Evolutionary conservation across 2,888 invertebrate species (phyloP).

Genomic region (Alloscopus bannaensis): DNA sequence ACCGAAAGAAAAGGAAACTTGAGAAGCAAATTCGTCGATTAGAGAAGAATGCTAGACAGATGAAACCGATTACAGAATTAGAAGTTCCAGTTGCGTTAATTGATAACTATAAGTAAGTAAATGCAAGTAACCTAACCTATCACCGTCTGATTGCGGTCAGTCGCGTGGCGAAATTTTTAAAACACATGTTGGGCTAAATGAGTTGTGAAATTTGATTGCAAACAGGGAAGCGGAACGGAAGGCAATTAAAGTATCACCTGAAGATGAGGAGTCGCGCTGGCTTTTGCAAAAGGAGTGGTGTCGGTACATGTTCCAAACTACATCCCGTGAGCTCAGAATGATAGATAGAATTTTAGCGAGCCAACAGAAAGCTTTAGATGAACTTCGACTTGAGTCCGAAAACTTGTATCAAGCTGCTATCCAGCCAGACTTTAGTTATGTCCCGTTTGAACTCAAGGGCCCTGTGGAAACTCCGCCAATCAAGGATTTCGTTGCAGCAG

Average conservation of each 20-base stretch:
- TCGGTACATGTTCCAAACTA: slow-evolving; percentile 81
- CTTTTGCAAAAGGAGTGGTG: slow-evolving; percentile 86
- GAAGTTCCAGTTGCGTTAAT: slow-evolving; percentile 83
- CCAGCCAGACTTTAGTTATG: slow-evolving; percentile 83
- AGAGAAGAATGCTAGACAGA: slow-evolving; percentile 86
- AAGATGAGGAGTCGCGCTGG: slow-evolving; percentile 81
- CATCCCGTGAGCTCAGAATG: slow-evolving; percentile 81
- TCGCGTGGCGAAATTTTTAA: neutral
- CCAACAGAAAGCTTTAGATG: slow-evolving; percentile 87
- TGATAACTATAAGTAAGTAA: slow-evolving; percentile 81
- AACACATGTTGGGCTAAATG: slow-evolving; percentile 6
- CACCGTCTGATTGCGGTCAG: neutral
- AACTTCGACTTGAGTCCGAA: slow-evolving; percentile 87
- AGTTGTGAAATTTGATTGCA: slow-evolving; percentile 41
- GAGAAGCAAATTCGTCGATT: slow-evolving; percentile 91
- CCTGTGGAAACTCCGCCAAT: slow-evolving; percentile 91
- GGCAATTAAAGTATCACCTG: slow-evolving; percentile 77
- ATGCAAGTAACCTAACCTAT: neutral
- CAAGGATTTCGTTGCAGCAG: slow-evolving; percentile 86
- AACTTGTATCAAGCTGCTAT: slow-evolving; percentile 92
- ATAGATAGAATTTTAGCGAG: slow-evolving; percentile 83
- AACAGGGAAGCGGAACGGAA: slow-evolving; percentile 79
- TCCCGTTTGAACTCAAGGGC: slow-evolving; percentile 84
- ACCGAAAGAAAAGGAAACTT: slow-evolving; percentile 86
- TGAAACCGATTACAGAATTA: slow-evolving; percentile 93